A percentile compares a stretch with the other conserved stretches of the same genome.
phyloP scores from a whole-genome alignment of 2,888 invertebrate genomes.

The Crepidodera aurea region DNA sequence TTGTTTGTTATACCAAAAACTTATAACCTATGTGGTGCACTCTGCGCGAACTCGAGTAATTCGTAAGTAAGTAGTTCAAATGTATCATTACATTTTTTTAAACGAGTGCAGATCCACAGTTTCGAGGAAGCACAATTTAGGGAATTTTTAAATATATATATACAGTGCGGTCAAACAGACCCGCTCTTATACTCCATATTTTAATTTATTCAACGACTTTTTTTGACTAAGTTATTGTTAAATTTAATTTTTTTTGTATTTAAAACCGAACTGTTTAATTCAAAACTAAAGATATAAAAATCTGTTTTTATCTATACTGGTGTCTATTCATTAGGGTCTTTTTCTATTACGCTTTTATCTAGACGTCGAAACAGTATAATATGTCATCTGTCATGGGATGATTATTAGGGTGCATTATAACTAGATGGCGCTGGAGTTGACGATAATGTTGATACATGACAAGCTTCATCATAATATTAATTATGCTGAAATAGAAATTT shows the following conservation, averaged over 20 bases:
- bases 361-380: too few relatives aligned
- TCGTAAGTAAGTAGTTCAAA: conserved; percentile 15
- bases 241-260: conserved; percentile 23
- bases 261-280: conserved; percentile 36
- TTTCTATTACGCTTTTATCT: too few relatives aligned
- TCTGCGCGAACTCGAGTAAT: neutral
- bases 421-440: too few relatives aligned
- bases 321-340: too few relatives aligned
- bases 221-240: conserved; percentile 24
- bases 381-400: too few relatives aligned
- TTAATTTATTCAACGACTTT: conserved; percentile 28
- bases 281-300: conserved; percentile 23
- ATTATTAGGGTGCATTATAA: too few relatives aligned
- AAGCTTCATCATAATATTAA: too few relatives aligned
- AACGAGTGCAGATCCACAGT: conserved; percentile 37
- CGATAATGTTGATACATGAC: too few relatives aligned
- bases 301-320: conserved; percentile 9
- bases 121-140: conserved; percentile 41
- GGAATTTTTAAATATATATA: conserved; percentile 20
- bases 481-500: too few relatives aligned
- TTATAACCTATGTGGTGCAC: conserved; percentile 19
- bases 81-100: conserved; percentile 25
- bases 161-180: conserved; percentile 21
- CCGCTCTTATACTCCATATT: conserved; percentile 25
- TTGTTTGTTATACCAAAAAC: neutral